Base-by-base conservation (phyloP, 2,888 invertebrate genomes). In the Sphaerophoria taeniata region DNA sequence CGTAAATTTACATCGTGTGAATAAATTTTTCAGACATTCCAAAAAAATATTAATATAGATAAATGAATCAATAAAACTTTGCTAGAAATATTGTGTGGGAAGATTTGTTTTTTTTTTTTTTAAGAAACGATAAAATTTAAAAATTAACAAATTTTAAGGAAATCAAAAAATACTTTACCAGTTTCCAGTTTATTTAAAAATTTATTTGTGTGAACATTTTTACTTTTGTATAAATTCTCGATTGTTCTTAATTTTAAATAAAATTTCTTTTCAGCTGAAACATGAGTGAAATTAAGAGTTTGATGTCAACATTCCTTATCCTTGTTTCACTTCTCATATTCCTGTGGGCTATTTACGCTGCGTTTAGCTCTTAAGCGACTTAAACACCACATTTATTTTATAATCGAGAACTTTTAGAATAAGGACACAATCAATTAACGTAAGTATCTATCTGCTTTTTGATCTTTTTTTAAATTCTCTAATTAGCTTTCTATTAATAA, bases 221-320 rank as follows among this genome's bases (percentile, higher is more conserved):
- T n/a, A n/a, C n/a, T n/a, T n/a, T n/a, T n/a, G n/a, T n/a, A n/a
- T n/a, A n/a, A n/a, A n/a, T n/a, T n/a, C n/a, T n/a, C n/a, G n/a
- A n/a, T n/a, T n/a, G n/a, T n/a, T n/a, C n/a, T n/a, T 24, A 24
- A 24, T 43, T 0, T 9, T 9, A 43, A 43, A 9, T 43, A 11
- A 6, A 0, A 43, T 45, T 36, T 34, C 24, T 55, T 60, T 61
- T 36, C 43, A 75, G 75, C 24, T 67, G 39, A 58, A 75, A 51
- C 34, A 75, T 75, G 75, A 75, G 75, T 67, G 75, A 75, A 93
- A 94, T 95, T 81, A 93, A 93, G 87, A 95, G 94, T 91, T 93
- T 95, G 87, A 93, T 95, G 89, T 94, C 95, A 90, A 95, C 95
- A 88, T 95, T 95, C 90, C 91, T 95, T 89, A 95, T 95, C 90